Conservation (phyloP, 2,888 invertebrate genomes). For the Bellardia pandia region DNA sequence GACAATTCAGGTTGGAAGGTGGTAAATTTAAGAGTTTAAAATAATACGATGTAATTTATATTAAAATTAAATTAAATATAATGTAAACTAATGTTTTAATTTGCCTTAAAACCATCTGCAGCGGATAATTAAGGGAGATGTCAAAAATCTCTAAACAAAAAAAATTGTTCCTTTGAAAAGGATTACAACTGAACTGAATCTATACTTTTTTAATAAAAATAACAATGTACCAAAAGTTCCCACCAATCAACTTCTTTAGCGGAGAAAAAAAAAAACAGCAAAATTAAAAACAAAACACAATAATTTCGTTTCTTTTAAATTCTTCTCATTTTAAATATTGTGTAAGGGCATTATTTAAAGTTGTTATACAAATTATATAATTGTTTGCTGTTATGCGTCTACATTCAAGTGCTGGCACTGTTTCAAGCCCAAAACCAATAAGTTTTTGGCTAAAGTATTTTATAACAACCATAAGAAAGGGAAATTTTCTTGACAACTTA, state of each 20-base stretch:
- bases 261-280: not conserved
- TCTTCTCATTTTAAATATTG: not conserved
- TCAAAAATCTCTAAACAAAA: no score
- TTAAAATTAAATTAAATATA: not conserved
- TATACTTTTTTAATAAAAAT: not conserved
- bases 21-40: slow-evolving; percentile 68
- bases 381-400: not conserved
- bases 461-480: not conserved
- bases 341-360: slow-evolving; percentile 5
- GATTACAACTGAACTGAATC: not conserved
- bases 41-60: not conserved
- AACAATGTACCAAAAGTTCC: not conserved
- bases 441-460: not conserved
- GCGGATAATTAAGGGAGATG: no score
- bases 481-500: slow-evolving; percentile 19
- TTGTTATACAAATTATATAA: slow-evolving; percentile 11
- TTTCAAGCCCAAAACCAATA: slow-evolving; percentile 2
- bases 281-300: not conserved
- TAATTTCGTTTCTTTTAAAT: not conserved
- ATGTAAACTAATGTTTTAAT: not conserved
- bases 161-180: not conserved
- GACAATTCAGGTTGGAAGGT: slow-evolving; percentile 79
- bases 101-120: no score
- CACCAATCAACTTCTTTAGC: not conserved
- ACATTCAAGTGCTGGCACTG: not conserved